phyloP scores from a whole-genome alignment of 2,797 vertebrate species.

The Nyctibius grandis region DNA sequence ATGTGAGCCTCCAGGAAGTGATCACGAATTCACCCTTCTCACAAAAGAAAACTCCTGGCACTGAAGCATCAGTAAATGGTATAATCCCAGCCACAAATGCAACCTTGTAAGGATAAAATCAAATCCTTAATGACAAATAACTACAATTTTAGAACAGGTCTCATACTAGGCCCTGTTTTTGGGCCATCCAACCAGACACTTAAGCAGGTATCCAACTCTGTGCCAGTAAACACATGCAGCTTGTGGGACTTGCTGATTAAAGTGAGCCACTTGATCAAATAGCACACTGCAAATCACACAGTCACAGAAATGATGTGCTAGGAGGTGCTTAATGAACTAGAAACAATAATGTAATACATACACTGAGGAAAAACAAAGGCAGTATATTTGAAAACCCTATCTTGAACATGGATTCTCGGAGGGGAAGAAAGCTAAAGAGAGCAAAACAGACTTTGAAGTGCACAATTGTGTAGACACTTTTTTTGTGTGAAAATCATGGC shows the following conservation, averaged over 20 bases:
- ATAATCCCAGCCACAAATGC: background rate
- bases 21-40: background rate
- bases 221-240: background rate
- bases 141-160: background rate
- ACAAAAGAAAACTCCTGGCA: background rate
- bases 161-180: background rate
- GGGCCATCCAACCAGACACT: background rate
- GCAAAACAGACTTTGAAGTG: background rate
- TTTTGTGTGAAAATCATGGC: background rate
- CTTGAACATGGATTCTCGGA: background rate
- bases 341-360: background rate
- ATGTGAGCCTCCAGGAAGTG: background rate
- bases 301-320: background rate
- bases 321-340: background rate
- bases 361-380: background rate
- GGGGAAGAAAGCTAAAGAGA: background rate
- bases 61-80: background rate
- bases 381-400: background rate
- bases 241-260: background rate
- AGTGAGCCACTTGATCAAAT: background rate
- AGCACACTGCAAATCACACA: background rate
- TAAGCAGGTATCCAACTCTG: background rate
- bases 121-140: background rate
- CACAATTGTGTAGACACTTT: background rate
- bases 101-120: background rate